These are phyloP conservation scores for Protosalanx chinensis DNA, from an alignment of 2,797 vertebrate species.

Conservation along the genomic window DNA sequence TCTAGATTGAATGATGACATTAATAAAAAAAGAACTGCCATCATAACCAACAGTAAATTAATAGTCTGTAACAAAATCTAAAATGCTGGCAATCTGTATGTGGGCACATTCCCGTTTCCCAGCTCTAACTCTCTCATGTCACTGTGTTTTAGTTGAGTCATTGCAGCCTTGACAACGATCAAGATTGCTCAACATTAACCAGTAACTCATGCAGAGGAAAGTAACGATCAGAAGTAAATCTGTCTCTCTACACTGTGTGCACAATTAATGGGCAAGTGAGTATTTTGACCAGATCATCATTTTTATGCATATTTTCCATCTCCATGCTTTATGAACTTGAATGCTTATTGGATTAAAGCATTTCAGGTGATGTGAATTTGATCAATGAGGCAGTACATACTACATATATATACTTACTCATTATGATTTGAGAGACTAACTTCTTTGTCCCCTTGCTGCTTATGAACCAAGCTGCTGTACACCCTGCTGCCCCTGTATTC, in stretches of 20 bases:
- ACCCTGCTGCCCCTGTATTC: neutral
- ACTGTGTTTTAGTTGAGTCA: neutral
- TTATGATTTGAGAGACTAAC: neutral
- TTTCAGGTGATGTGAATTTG: no score
- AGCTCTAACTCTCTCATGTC: neutral
- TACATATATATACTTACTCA: neutral
- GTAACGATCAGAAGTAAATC: neutral
- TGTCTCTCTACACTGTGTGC: neutral
- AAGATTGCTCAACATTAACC: neutral
- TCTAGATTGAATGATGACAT: no score
- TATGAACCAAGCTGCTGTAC: neutral
- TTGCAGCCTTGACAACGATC: neutral
- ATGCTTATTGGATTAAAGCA: no score
- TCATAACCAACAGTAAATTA: no score
- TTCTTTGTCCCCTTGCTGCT: neutral
- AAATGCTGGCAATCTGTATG: no score
- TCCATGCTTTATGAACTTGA: no score
- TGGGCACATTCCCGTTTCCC: neutral
- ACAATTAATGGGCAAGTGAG: no score
- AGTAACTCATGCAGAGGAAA: conserved; percentile 3
- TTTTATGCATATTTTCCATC: no score
- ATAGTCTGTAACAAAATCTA: neutral
- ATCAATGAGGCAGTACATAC: no score
- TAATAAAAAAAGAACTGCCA: no score
- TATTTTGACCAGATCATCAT: no score